Evolutionary conservation across 2,113 vertebrate species (phyloP).

Genomic region (Syngnathus typhle): DNA sequence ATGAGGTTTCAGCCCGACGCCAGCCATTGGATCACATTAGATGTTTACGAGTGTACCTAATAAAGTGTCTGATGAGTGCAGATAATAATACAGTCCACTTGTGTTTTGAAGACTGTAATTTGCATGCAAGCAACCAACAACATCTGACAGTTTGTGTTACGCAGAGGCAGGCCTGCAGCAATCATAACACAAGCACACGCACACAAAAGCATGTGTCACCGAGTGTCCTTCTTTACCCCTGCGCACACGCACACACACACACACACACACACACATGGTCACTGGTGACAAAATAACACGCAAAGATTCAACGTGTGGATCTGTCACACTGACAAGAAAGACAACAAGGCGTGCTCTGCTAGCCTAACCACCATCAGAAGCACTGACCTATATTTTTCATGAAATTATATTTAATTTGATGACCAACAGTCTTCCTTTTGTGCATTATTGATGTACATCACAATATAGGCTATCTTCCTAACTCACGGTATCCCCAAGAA

Average conservation of each 20-base stretch:
- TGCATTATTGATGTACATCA: too few species aligned
- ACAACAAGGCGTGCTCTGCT: background rate
- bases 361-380: background rate
- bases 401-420: too few species aligned
- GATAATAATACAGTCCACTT: background rate
- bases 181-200: constrained; percentile 25
- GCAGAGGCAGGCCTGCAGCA: constrained; percentile 21
- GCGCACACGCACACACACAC: constrained; percentile 16
- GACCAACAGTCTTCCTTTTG: too few species aligned
- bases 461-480: too few species aligned
- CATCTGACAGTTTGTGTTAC: constrained; percentile 31
- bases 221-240: constrained; percentile 24
- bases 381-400: background rate
- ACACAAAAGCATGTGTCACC: constrained; percentile 14
- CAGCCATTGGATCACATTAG: background rate
- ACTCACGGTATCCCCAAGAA: too few species aligned
- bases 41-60: background rate
- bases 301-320: background rate
- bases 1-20: too few species aligned
- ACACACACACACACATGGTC: constrained; percentile 20
- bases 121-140: background rate
- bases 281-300: constrained; percentile 19
- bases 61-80: background rate
- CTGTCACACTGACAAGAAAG: background rate
- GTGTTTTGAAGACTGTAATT: constrained; percentile 1